Conservation (phyloP, 2,113 vertebrate species). For the Salvelinus sp. region DNA sequence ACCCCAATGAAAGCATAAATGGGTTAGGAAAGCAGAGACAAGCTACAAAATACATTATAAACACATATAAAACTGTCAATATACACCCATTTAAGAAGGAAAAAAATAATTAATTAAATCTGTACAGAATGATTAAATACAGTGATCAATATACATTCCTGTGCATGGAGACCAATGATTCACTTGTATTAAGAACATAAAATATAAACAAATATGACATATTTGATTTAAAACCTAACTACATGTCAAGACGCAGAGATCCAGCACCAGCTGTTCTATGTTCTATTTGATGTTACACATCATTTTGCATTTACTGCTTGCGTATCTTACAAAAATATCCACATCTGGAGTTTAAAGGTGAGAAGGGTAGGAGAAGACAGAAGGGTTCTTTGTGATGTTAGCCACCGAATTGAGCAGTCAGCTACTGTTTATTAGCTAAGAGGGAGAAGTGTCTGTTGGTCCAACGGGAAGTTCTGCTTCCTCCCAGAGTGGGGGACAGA, state of each 20-base stretch:
- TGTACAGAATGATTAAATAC: conserved; percentile 78
- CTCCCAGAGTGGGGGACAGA: conserved; percentile 24
- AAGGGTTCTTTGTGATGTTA: conserved; percentile 20
- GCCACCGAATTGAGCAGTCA: conserved; percentile 14
- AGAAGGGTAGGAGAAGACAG: conserved; percentile 19
- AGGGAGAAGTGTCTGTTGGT: conserved; percentile 25
- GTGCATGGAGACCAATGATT: conserved; percentile 60
- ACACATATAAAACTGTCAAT: conserved; percentile 35
- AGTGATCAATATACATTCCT: conserved; percentile 75
- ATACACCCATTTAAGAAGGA: conserved; percentile 42
- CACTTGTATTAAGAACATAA: conserved; percentile 50
- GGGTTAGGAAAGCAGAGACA: conserved; percentile 24
- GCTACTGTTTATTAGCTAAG: conserved; percentile 33
- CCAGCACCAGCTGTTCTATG: conserved; percentile 72
- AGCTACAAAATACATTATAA: conserved; percentile 26
- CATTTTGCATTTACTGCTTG: conserved; percentile 55
- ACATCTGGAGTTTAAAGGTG: conserved; percentile 28
- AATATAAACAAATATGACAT: conserved; percentile 60
- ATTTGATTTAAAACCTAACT: conserved; percentile 39
- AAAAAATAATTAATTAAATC: conserved; percentile 33
- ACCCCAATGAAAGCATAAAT: conserved; percentile 22
- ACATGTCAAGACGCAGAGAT: conserved; percentile 33
- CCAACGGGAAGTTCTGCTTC: conserved; percentile 28
- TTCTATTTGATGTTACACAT: conserved; percentile 52
- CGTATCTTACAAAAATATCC: conserved; percentile 33